These are phyloP conservation scores for Ellobius talpinus DNA, from an alignment of 2,113 vertebrate species.

Conservation along the genomic window DNA sequence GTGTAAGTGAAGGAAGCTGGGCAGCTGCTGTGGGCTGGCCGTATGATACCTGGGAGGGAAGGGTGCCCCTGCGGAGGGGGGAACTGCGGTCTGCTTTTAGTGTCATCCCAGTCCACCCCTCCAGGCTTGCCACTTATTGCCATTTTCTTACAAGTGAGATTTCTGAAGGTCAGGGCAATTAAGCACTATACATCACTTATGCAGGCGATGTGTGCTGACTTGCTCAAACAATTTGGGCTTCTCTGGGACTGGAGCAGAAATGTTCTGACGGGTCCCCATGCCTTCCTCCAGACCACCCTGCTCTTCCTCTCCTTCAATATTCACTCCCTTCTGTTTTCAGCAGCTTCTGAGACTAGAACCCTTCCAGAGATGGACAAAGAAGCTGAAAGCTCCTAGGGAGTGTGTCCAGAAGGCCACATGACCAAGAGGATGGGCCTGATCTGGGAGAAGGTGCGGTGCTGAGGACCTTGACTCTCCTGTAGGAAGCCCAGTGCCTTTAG, in stretches of 20 bases:
- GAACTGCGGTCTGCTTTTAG: neutral
- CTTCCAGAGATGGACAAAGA: constrained; percentile 72
- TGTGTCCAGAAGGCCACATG: neutral
- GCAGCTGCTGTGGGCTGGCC: neutral
- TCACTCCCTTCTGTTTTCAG: constrained; percentile 51
- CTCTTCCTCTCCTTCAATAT: neutral
- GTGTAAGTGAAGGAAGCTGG: constrained; percentile 60
- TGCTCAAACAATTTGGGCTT: neutral
- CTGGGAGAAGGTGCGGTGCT: constrained; percentile 37
- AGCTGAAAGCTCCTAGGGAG: constrained; percentile 63
- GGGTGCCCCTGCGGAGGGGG: neutral
- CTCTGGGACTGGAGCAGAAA: neutral
- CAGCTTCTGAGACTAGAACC: constrained; percentile 64
- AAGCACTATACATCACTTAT: neutral
- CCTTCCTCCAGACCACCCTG: neutral
- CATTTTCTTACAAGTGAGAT: neutral
- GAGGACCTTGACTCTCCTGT: neutral
- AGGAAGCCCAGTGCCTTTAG: constrained; percentile 53
- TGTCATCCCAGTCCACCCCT: neutral
- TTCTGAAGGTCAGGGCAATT: constrained; percentile 25
- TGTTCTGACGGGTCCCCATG: neutral
- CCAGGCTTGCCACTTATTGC: neutral
- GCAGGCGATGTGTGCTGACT: neutral
- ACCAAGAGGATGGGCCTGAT: constrained; percentile 74
- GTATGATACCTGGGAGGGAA: neutral